Percentiles rank a stretch among this genome's conserved stretches.
Conservation (phyloP, 2,113 vertebrate species). For the Nestor notabilis region DNA sequence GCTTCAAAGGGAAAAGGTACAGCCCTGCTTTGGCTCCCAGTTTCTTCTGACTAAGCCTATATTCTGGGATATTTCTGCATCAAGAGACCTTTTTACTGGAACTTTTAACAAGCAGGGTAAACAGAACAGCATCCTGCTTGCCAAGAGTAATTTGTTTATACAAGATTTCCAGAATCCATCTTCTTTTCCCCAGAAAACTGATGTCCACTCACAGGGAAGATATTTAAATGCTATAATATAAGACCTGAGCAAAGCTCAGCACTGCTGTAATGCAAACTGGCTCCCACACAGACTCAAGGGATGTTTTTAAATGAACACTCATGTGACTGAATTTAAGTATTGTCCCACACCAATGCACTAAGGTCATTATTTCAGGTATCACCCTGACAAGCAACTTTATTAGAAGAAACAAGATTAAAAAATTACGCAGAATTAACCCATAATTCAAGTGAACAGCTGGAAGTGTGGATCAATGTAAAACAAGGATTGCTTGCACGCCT, state of each 20-base stretch:
- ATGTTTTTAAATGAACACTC: neutral
- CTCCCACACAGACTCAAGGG: neutral
- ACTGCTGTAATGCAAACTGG: neutral
- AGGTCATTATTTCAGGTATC: neutral
- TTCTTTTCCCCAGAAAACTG: neutral
- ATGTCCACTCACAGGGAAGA: neutral
- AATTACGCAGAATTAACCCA: neutral
- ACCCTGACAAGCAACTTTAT: neutral
- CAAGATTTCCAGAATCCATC: neutral
- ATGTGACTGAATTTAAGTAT: neutral
- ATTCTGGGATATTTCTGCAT: neutral
- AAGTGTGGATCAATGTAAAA: neutral
- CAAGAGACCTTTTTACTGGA: neutral
- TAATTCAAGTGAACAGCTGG: neutral
- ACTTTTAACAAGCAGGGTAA: neutral
- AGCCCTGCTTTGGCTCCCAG: neutral
- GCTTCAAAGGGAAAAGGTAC: neutral
- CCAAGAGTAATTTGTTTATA: neutral
- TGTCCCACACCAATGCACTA: accelerated
- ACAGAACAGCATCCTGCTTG: neutral
- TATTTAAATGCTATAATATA: accelerated
- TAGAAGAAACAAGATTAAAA: neutral
- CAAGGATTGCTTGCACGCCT: accelerated
- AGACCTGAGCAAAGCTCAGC: neutral
- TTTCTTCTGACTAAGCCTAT: neutral